Percentiles rank a stretch among this genome's conserved stretches.
phyloP scores from a whole-genome alignment of 2,113 vertebrate genomes.

The Vombatus ursinus region DNA sequence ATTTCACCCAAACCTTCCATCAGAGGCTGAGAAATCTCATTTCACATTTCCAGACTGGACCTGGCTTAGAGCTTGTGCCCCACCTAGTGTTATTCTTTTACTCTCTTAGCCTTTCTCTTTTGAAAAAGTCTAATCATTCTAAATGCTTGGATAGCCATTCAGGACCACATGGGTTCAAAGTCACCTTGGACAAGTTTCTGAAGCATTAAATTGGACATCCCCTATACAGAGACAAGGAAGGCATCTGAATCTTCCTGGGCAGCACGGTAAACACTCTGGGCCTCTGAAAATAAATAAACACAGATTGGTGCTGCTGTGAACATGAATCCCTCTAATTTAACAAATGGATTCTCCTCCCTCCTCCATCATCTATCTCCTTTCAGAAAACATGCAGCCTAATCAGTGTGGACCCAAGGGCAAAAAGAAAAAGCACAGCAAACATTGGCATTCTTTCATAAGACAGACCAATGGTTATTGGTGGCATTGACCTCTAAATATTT shows the following conservation, averaged over 20 bases:
- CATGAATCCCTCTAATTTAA: background rate
- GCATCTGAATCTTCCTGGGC: background rate
- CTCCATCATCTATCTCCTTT: background rate
- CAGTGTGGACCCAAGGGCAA: background rate
- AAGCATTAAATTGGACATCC: background rate
- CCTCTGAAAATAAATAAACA: background rate
- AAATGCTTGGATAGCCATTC: background rate
- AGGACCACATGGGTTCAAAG: background rate
- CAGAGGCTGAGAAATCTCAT: background rate
- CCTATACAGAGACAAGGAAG: background rate
- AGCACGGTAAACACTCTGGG: background rate
- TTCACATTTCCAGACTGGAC: background rate
- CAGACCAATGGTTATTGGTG: background rate
- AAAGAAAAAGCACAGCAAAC: background rate
- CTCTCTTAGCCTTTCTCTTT: background rate
- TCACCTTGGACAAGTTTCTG: background rate
- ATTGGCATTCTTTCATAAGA: background rate
- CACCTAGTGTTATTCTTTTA: background rate
- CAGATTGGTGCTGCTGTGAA: background rate
- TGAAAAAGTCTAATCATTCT: background rate
- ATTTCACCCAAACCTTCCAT: background rate
- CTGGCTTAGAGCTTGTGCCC: background rate
- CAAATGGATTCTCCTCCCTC: background rate
- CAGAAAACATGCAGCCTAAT: background rate
- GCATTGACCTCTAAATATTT: background rate